phyloP scores from a whole-genome alignment of 2,888 invertebrate species.

The Galerucella pusilla region DNA sequence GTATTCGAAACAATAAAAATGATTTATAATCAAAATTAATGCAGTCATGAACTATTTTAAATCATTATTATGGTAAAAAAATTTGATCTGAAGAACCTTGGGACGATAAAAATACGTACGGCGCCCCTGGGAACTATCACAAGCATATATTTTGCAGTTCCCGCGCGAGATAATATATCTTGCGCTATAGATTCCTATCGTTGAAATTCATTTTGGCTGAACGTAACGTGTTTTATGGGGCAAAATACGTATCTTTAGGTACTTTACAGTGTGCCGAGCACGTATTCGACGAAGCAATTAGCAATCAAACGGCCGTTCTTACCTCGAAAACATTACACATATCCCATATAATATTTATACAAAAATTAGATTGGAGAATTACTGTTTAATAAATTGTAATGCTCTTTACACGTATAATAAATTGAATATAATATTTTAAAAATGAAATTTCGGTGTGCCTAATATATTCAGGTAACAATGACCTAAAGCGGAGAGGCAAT shows the following conservation, averaged over 20 bases:
- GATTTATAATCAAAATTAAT: too few relatives aligned
- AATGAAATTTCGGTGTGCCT: constrained; percentile 38
- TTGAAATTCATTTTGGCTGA: constrained; percentile 30
- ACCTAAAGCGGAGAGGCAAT: constrained; percentile 36
- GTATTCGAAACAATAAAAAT: too few relatives aligned
- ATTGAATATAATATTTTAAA: constrained; percentile 27
- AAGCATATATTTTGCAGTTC: constrained; percentile 17
- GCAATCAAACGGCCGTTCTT: constrained; percentile 7
- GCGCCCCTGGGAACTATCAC: constrained; percentile 6
- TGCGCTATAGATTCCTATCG: constrained; percentile 31
- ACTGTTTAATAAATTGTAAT: too few relatives aligned
- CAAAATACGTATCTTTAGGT: constrained; percentile 31
- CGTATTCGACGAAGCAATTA: constrained; percentile 20
- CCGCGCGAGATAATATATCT: constrained; percentile 26
- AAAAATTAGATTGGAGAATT: too few relatives aligned
- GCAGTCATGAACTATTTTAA: background rate
- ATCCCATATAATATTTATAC: too few relatives aligned
- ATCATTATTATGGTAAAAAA: background rate
- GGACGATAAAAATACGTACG: background rate
- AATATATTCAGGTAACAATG: constrained; percentile 41
- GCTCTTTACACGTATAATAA: background rate
- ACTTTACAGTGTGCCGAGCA: constrained; percentile 26
- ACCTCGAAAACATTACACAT: constrained; percentile 6
- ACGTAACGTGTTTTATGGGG: constrained; percentile 33
- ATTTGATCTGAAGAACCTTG: background rate